Evolutionary conservation across 1,140 invertebrate genomes (phyloP), one percentile per base, ranked within the genome.

Genomic region (Trichonephila clavata): DNA sequence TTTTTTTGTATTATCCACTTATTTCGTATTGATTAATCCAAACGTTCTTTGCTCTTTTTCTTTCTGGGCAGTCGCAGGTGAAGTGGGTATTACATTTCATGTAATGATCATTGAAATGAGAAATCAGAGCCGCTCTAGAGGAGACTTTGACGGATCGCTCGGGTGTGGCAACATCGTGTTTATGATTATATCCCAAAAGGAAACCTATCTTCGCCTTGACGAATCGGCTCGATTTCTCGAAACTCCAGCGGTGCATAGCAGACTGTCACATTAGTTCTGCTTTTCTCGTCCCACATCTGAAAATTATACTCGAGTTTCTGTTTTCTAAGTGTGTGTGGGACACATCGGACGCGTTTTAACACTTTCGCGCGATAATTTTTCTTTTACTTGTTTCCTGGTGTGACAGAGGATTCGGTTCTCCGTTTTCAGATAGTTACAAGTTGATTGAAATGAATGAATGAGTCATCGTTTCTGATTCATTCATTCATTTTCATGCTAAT

Each of bases 161-260:
- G 87, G 87, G 87, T 71, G 87, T 57, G 87, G 87, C 61, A 20
- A 71, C 20, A 50, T 71, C 43, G 39, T 71, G 87, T 71, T 68
- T 50, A 50, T 50, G 87, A 71, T 71, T 32, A 50, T 50, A 77
- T 71, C 43, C 43, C 14, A 27, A 27, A 77, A 77, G 18, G 18
- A 77, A 77, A 77, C 83, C 20, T 57, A 84, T 84, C 83, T 68
- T 84, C 8, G 71, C 50, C 57, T 84, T 84, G 83, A 84, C 59
- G 21, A 59, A 84, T 84, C 50, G 83, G 83, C 20, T 77, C 14
- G 16, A 18, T 39, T 77, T 77, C 71, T 77, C 32, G 71, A 77
- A 77, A 77, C 13, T 77, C 27, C 24, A 27, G 27, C 24, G 2
- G 27, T 77, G 71, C 32, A 18, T 77, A 14, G 18, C 3, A 39